phyloP scores from a whole-genome alignment of 2,888 invertebrate genomes.

The Rugalucina vietnamica region DNA sequence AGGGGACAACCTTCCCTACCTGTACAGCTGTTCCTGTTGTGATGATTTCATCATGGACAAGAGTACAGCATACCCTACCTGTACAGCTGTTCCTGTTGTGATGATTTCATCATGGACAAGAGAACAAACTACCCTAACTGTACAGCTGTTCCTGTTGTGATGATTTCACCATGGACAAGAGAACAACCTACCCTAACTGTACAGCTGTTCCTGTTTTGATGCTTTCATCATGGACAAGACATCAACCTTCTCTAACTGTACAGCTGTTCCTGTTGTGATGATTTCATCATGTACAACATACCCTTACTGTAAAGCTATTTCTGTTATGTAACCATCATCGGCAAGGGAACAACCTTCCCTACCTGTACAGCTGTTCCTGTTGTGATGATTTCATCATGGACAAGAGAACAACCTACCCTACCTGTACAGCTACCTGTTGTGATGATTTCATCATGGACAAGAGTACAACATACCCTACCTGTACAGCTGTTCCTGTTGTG shows the following conservation, averaged over 20 bases:
- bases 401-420: too few species aligned
- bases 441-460: too few species aligned
- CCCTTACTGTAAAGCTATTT: too few species aligned
- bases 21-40: conserved; percentile 91
- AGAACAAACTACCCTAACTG: conserved; percentile 92
- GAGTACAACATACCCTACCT: too few species aligned
- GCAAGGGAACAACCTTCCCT: conserved; percentile 87
- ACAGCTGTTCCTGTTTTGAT: too few species aligned
- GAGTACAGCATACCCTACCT: too few species aligned
- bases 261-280: conserved; percentile 88
- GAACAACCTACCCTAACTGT: too few species aligned
- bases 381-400: conserved; percentile 85
- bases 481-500: too few species aligned
- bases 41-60: conserved; percentile 85
- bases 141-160: conserved; percentile 89
- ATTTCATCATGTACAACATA: conserved; percentile 85
- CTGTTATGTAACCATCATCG: conserved; percentile 75
- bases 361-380: conserved; percentile 93
- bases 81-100: too few species aligned
- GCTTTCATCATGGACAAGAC: too few species aligned
- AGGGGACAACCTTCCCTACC: conserved; percentile 94
- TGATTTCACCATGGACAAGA: conserved; percentile 85
- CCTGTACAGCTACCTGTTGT: too few species aligned
- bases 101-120: too few species aligned
- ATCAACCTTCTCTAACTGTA: conserved; percentile 96